Evolutionary conservation across 1,140 invertebrate genomes (phyloP), one percentile per base, ranked within the genome.

Genomic region (Drosophila elegans): DNA sequence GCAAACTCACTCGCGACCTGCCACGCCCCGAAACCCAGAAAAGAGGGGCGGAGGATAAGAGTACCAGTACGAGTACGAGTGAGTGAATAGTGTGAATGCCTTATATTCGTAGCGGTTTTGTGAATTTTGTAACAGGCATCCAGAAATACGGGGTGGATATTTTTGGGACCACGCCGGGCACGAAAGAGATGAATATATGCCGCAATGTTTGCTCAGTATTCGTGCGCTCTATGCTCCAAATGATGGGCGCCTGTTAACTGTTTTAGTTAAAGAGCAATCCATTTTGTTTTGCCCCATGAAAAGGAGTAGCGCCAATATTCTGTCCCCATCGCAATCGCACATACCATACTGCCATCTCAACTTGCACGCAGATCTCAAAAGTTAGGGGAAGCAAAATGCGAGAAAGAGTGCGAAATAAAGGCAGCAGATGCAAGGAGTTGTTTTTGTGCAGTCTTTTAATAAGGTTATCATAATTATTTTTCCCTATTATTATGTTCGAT

Each of bases 191-290:
- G 60, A 89, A 69, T 53, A 67, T 84, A 80, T 62, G 57, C 36
- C 41, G 25, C 46, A 62, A 78, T 82, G 80, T 83, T 83, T 83
- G 64, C 59, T 60, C 52, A 74, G 55, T 64, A 39, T 44, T 6
- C 11, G 21, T 7, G 13, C 25, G 45, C 32, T 21, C 13, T 51
- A 9, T 67, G 59, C 71, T 55, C n/a, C 12, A 3, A 11, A 9
- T 42, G 45, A 80, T 91, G 90, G 13, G 41, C 56, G 66, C 89
- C 89, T 91, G 79, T 57, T 91, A 91, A 91, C 89, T 91, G 90
- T 91, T 91, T 91, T 91, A 91, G 90, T 91, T 91, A 91, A 82
- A 85, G 90, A 91, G 84, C 89, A 91, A 90, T 91, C 89, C 89
- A 91, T 91, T 91, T 91, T 91, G 89, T 91, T 91, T 91, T 90